Conservation (phyloP, 2,113 vertebrate genomes). For the Burhinus oedicnemus region DNA sequence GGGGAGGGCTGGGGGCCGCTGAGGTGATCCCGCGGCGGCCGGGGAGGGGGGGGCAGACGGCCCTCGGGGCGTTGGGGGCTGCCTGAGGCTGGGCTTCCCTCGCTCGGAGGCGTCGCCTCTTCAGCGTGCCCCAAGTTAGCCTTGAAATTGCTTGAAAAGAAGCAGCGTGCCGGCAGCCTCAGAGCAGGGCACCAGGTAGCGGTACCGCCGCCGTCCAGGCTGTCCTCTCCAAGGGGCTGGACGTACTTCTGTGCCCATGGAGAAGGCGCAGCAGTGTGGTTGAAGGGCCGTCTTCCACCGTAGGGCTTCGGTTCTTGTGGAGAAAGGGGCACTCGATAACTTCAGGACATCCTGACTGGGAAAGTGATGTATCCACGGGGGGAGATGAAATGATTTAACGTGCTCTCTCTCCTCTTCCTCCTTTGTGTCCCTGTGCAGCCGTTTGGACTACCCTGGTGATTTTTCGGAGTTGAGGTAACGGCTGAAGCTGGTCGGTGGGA, state of each 20-base stretch:
- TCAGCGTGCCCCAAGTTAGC: not conserved
- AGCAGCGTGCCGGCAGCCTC: not conserved
- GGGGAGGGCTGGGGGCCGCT: not conserved
- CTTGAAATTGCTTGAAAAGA: not conserved
- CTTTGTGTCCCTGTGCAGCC: not conserved
- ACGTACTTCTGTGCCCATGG: not conserved
- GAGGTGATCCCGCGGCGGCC: not conserved
- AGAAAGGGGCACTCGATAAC: accelerated
- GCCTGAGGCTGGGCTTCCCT: not conserved
- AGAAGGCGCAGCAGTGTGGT: not conserved
- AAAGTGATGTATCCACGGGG: not conserved
- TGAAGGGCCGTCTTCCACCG: not conserved
- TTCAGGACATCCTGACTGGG: not conserved
- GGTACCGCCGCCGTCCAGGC: not conserved
- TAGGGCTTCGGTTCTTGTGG: not conserved
- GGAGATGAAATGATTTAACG: not conserved
- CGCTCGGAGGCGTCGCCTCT: not conserved
- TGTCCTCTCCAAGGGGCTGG: not conserved
- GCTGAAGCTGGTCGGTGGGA: not conserved
- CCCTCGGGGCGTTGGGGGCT: not conserved
- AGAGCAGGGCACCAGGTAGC: not conserved
- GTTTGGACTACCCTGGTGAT: not conserved
- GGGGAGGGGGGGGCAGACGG: not conserved
- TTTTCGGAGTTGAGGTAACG: not conserved
- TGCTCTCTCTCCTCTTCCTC: not conserved